phyloP scores from a whole-genome alignment of 2,113 vertebrate genomes.

The Neotoma lepida region DNA sequence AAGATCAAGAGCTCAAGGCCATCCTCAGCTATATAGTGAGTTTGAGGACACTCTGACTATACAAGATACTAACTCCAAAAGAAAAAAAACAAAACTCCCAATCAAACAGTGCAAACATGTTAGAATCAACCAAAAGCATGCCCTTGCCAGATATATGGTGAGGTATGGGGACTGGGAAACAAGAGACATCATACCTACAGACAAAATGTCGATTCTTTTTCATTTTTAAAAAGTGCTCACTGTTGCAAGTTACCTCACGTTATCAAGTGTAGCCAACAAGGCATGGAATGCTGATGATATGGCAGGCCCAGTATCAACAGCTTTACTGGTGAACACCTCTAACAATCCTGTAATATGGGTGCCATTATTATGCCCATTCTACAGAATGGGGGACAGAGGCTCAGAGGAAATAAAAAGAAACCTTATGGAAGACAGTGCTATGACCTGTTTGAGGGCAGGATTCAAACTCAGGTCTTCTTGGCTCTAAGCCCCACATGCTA shows the following conservation, averaged over 20 bases:
- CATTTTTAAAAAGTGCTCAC: not conserved
- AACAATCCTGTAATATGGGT: not conserved
- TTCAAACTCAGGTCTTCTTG: slow-evolving; percentile 46
- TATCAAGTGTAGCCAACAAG: not conserved
- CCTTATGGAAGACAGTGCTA: not conserved
- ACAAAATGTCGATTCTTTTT: slow-evolving; percentile 44
- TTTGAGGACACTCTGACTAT: not conserved
- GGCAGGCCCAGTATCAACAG: not conserved
- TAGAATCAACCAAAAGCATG: not conserved
- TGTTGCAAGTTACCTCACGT: not conserved
- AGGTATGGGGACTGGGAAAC: not conserved
- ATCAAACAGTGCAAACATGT: not conserved
- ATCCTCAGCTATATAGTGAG: not conserved
- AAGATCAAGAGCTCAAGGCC: not conserved
- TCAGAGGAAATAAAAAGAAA: slow-evolving; percentile 16
- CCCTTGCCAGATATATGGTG: not conserved
- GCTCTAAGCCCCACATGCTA: not conserved
- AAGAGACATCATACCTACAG: not conserved
- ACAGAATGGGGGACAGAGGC: slow-evolving; percentile 45
- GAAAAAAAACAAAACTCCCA: not conserved
- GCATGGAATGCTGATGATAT: not conserved
- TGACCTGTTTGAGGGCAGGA: slow-evolving; percentile 3
- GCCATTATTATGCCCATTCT: slow-evolving; percentile 18
- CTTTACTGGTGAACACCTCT: not conserved
- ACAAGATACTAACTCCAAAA: not conserved